Conservation (phyloP, 2,113 vertebrate species). For the Ptychochromis oligacanthus region DNA sequence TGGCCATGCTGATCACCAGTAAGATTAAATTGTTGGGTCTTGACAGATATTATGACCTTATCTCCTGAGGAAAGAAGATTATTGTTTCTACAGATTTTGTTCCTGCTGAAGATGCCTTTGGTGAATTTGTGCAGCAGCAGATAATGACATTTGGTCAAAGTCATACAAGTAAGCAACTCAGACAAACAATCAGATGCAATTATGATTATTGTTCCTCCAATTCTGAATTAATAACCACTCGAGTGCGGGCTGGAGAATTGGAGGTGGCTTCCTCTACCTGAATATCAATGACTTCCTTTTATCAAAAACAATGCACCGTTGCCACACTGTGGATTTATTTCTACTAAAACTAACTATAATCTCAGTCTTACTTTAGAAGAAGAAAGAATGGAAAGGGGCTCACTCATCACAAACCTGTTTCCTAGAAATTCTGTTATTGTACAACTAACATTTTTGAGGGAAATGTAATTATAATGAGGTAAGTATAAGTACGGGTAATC, state of each 20-base stretch:
- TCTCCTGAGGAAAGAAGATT: slow-evolving; percentile 42
- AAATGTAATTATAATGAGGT: neutral
- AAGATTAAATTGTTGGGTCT: slow-evolving; percentile 33
- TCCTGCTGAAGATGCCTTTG: slow-evolving; percentile 5
- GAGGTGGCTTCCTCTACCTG: neutral
- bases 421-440: neutral
- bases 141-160: slow-evolving; percentile 61
- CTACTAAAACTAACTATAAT: neutral
- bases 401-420: neutral
- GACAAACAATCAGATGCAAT: slow-evolving; percentile 61
- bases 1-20: slow-evolving; percentile 33
- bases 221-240: slow-evolving; percentile 48
- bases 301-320: neutral
- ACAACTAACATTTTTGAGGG: no score
- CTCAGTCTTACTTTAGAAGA: neutral
- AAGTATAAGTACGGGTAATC: neutral
- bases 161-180: slow-evolving; percentile 50
- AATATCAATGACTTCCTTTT: slow-evolving; percentile 40
- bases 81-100: slow-evolving; percentile 43
- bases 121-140: slow-evolving; percentile 21
- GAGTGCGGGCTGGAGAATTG: neutral
- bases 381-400: neutral
- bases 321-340: neutral
- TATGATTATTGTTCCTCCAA: slow-evolving; percentile 55
- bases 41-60: slow-evolving; percentile 47